These are phyloP conservation scores for Tryphoninae sp. DNA, from an alignment of 2,888 invertebrate species.

Conservation along the genomic window DNA sequence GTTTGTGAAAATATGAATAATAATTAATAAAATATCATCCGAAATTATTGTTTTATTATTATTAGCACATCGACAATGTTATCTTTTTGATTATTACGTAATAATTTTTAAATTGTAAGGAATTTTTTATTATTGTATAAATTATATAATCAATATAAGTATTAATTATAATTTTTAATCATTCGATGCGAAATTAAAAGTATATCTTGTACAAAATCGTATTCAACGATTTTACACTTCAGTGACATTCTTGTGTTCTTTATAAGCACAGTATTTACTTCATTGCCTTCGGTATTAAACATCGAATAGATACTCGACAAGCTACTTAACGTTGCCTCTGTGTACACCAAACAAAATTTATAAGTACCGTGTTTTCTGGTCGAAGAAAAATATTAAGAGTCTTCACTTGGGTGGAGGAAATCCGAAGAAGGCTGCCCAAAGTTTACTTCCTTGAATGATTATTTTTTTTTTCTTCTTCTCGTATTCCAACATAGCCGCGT, in stretches of 20 bases:
- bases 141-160: too few species aligned
- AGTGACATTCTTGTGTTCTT: not conserved
- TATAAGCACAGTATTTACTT: not conserved
- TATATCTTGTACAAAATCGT: too few species aligned
- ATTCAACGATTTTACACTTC: too few species aligned
- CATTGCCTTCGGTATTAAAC: not conserved
- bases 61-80: too few species aligned
- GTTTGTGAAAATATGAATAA: too few species aligned
- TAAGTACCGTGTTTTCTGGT: slow-evolving; percentile 19
- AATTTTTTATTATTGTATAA: too few species aligned
- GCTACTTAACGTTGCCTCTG: not conserved
- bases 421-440: slow-evolving; percentile 2
- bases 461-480: slow-evolving; percentile 15
- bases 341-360: not conserved
- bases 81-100: too few species aligned
- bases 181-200: too few species aligned
- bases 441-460: not conserved
- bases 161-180: too few species aligned
- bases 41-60: not conserved
- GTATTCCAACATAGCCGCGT: slow-evolving; percentile 31
- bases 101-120: too few species aligned
- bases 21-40: not conserved
- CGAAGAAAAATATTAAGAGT: slow-evolving; percentile 24
- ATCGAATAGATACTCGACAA: slow-evolving; percentile 7
- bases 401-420: slow-evolving; percentile 20